Evolutionary conservation across 2,113 vertebrate genomes (phyloP), one percentile per base, ranked within the genome.

Genomic region (Thunnus thynnus): DNA sequence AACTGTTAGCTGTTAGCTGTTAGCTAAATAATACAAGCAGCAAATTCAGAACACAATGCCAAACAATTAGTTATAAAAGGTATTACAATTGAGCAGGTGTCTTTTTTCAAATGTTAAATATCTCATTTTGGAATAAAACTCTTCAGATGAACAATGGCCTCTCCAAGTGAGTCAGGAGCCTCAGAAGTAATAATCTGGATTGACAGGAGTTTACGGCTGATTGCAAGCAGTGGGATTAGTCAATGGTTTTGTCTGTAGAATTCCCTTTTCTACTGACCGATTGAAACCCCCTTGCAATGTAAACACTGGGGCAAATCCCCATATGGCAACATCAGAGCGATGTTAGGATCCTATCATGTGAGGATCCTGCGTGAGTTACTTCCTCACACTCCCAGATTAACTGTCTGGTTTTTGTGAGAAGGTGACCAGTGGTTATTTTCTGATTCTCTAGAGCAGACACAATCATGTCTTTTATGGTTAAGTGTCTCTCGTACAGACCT

Each of bases 151-250:
- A 83, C 80, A 84, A 82, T 57, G 30, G 27, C 14, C 17, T 72
- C 66, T 57, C 61, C 32, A 6, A 50, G 14, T 30, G 66, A 66
- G 47, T 55, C 67, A 54, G 52, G 36, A 77, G 72, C 56, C 50
- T 54, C 72, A 57, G 47, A 82, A 87, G 82, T 83, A 76, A 86
- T 94, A 92, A 95, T 94, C 89, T 91, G 90, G 88, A 90, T 79
- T 87, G 84, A 85, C 81, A 77, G 73, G 80, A 83, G 62, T 78
- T 86, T 78, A 72, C 22, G 6, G 13, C 51, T 84, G 88, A 94
- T 94, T 94, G 87, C 57, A 91, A 68, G 69, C 48, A 52, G 76
- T 18, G 47, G 91, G 86, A 95, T 94, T 92, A 92, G 69, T 65
- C 50, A 60, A 60, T 65, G 80, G 63, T 84, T 88, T 91, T 88